These are phyloP conservation scores for Carposina sasakii DNA, from an alignment of 1,140 invertebrate species.

Conservation along the genomic window DNA sequence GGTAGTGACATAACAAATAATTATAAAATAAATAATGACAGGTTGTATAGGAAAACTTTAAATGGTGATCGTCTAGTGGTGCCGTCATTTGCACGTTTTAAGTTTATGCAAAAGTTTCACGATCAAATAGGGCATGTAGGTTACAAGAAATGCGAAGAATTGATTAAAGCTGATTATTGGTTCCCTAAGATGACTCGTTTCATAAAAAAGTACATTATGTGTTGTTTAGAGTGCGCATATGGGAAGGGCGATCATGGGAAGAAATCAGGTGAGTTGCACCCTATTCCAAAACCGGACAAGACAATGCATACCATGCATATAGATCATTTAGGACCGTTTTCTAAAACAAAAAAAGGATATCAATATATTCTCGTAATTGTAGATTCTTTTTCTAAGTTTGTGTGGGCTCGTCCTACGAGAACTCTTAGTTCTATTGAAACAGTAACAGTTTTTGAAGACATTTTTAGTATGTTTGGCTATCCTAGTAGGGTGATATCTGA, in stretches of 20 bases:
- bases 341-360: conserved; percentile 17
- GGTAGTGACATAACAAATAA: conserved; percentile 23
- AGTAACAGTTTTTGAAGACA: background rate
- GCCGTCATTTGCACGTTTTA: conserved; percentile 32
- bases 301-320: conserved; percentile 24
- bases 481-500: background rate
- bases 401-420: conserved; percentile 22
- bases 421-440: conserved; percentile 13
- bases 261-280: conserved; percentile 5
- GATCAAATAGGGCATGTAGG: conserved; percentile 35
- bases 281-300: conserved; percentile 17
- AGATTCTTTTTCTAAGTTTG: conserved; percentile 45
- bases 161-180: conserved; percentile 31
- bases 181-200: conserved; percentile 32
- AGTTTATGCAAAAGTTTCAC: conserved; percentile 21
- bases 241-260: conserved; percentile 18
- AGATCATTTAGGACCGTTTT: conserved; percentile 35
- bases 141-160: conserved; percentile 16
- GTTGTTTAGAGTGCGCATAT: conserved; percentile 29
- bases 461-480: conserved; percentile 1
- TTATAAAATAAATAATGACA: conserved; percentile 21
- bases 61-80: conserved; percentile 30
- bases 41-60: conserved; percentile 25
- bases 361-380: conserved; percentile 34
- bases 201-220: conserved; percentile 24